Evolutionary conservation across 2,888 invertebrate genomes (phyloP).

Genomic region (Leptarthrus brevirostris): DNA sequence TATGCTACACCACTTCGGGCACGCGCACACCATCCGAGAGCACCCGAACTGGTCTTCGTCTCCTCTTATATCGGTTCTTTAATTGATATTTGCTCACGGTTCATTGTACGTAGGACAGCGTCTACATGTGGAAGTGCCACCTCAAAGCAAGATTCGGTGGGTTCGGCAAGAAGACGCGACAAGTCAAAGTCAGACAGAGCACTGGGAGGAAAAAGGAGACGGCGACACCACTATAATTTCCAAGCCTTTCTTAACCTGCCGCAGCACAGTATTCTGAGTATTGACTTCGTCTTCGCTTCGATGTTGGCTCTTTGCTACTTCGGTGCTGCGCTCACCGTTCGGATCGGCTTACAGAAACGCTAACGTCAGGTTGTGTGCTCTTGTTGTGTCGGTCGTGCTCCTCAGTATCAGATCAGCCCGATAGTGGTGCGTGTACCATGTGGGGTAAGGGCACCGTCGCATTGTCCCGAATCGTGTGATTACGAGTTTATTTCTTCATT

Average conservation of each 20-base stretch:
- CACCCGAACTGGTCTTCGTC: conserved; percentile 10
- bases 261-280: background rate
- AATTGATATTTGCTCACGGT: conserved; percentile 34
- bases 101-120: conserved; percentile 3
- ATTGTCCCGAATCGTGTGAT: background rate
- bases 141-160: background rate
- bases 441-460: background rate
- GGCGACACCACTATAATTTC: background rate
- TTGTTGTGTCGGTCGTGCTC: background rate
- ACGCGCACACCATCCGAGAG: conserved; percentile 37
- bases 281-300: too few species aligned
- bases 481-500: background rate
- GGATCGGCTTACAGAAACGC: background rate
- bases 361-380: background rate
- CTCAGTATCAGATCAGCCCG: background rate
- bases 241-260: conserved; percentile 4
- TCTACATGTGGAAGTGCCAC: conserved; percentile 4
- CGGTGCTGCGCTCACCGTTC: background rate
- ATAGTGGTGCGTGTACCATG: background rate
- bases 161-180: background rate
- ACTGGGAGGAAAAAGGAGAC: conserved; percentile 9
- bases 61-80: conserved; percentile 6
- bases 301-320: too few species aligned
- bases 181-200: background rate
- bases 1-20: conserved; percentile 27